Percentiles rank a stretch among this genome's conserved stretches.
phyloP scores from a whole-genome alignment of 2,888 invertebrate genomes.

The Nipponacmea schrenckii region DNA sequence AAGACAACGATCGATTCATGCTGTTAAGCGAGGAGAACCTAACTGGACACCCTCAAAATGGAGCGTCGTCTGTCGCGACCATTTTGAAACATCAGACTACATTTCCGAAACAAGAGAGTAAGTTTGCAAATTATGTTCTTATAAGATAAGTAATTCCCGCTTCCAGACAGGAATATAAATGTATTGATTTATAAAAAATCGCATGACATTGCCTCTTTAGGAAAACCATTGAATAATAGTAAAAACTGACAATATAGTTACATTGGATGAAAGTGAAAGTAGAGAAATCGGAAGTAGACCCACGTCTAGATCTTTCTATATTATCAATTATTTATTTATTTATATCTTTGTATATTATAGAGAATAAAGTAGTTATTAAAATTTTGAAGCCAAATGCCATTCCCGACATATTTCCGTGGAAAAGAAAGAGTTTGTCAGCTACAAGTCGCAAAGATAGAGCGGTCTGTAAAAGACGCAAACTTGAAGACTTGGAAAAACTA shows the following conservation, averaged over 20 bases:
- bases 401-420: too few species aligned
- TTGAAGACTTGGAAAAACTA: not conserved
- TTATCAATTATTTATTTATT: not conserved
- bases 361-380: not conserved
- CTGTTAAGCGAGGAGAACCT: not conserved
- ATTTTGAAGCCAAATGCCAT: not conserved
- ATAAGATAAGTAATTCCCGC: not conserved
- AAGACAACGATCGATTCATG: not conserved
- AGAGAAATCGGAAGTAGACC: too few species aligned
- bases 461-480: not conserved
- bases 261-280: too few species aligned
- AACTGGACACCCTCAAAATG: not conserved
- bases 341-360: not conserved
- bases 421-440: not conserved
- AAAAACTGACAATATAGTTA: too few species aligned
- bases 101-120: not conserved
- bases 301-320: too few species aligned
- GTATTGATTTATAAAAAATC: too few species aligned
- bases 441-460: not conserved
- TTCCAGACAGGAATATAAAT: not conserved
- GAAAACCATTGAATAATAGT: too few species aligned
- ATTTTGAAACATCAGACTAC: not conserved
- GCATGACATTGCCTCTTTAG: too few species aligned
- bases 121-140: not conserved
- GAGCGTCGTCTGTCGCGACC: not conserved